Percentiles rank a stretch among this genome's conserved stretches.
Conservation (phyloP, 53 echinoderm and acorn worm genomes). For the Luidia sarsii region DNA sequence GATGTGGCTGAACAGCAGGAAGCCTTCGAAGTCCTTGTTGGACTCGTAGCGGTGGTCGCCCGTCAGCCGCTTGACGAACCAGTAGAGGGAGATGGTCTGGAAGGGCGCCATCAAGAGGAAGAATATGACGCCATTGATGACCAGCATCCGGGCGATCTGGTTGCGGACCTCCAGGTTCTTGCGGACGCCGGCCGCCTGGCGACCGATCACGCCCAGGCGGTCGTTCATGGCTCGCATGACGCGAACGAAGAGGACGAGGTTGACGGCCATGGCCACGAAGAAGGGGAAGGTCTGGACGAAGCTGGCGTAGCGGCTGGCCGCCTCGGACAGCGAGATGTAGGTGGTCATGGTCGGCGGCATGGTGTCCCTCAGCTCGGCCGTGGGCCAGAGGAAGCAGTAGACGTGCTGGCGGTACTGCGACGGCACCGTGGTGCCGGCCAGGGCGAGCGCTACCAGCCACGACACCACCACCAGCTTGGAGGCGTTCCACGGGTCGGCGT, state of each 20-base stretch:
- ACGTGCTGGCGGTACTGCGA: slow-evolving; percentile 25
- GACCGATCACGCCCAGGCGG: slow-evolving; percentile 70
- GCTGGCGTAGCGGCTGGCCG: slow-evolving; percentile 34
- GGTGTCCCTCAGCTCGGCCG: neutral
- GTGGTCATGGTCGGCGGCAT: slow-evolving; percentile 34
- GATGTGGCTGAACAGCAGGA: slow-evolving; percentile 47
- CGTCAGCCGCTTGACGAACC: slow-evolving; percentile 37
- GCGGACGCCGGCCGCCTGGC: slow-evolving; percentile 71
- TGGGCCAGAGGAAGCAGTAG: slow-evolving; percentile 50
- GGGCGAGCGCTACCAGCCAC: slow-evolving; percentile 33
- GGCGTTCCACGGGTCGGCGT: slow-evolving; percentile 45
- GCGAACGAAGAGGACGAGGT: slow-evolving; percentile 50
- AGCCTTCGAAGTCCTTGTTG: slow-evolving; percentile 32
- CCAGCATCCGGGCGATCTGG: slow-evolving; percentile 79
- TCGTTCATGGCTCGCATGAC: slow-evolving; percentile 70
- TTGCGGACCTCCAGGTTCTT: slow-evolving; percentile 82
- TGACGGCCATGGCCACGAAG: slow-evolving; percentile 59
- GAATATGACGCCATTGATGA: slow-evolving; percentile 82
- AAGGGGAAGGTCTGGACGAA: slow-evolving; percentile 58
- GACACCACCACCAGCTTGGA: slow-evolving; percentile 25
- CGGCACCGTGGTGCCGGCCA: slow-evolving; percentile 43
- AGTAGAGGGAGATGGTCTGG: slow-evolving; percentile 50
- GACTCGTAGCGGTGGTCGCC: slow-evolving; percentile 18
- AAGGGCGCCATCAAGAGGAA: slow-evolving; percentile 74
- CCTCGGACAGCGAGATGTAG: slow-evolving; percentile 10